Base-by-base conservation (phyloP, 2,113 vertebrate species). In the Aspiorhynchus laticeps region DNA sequence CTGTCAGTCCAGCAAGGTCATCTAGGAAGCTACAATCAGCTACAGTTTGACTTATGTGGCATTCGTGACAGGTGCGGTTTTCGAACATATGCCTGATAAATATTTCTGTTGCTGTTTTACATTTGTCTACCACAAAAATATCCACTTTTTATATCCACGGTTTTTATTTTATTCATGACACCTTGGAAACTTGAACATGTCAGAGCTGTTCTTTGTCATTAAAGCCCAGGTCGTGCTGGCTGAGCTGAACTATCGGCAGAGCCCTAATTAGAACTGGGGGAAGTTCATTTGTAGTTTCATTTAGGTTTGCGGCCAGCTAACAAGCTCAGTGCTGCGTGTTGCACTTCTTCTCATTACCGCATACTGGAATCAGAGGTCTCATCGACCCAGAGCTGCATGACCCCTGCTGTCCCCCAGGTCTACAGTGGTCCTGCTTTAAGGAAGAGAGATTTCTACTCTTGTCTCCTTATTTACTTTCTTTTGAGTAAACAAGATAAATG, bases 61-160 rank as follows among this genome's bases (percentile, higher is more conserved):
- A 99, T 99, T 93, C 96, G 96, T 95, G 98, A 99, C 97, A 98
- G 98, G 98, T 99, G 97, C 87, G 43, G 15, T 31, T 71, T 33
- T 53, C n/a, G 11, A 19, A 85, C 21, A 46, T 61, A 7, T 46
- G 5, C 36, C 26, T 38, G 4, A 51, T 43, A 3, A 21, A 14
- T 24, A 69, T 67, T 36, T 74, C 21, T 85, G 2, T 38, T 38
- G 5, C 38, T 56, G 67, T 41, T 83, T 69, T 53, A 41, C 9
- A 17, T 51, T 33, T 56, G 28, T 38, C 53, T 19, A 0, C 69
- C 8, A 80, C 43, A 53, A 10, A 81, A 84, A 84, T 63, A 86
- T 24, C 8, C 2, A 36, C 61, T 83, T n/a, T n/a, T n/a, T n/a
- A n/a, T n/a, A n/a, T n/a, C n/a, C n/a, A n/a, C n/a, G 33, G 74